These are phyloP conservation scores for Echinometra lucunter DNA, from an alignment of 53 echinoderm and acorn worm genomes.

Conservation along the genomic window DNA sequence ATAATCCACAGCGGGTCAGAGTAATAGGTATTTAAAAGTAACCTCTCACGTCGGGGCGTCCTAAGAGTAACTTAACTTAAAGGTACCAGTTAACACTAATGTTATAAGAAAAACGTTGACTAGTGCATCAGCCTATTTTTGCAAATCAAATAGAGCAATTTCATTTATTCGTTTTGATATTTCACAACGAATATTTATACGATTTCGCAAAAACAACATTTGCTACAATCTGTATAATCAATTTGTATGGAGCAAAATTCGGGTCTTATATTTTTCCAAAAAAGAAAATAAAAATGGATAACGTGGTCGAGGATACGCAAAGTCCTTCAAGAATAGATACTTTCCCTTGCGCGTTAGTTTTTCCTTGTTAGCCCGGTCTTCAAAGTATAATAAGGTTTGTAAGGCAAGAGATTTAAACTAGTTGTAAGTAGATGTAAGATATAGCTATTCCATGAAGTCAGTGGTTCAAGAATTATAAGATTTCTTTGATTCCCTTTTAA, in stretches of 20 bases:
- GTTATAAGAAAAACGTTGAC: not conserved
- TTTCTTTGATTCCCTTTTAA: not conserved
- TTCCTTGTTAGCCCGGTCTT: too few species aligned
- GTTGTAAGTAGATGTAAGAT: too few species aligned
- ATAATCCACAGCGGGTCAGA: not conserved
- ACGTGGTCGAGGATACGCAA: too few species aligned
- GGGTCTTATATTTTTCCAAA: too few species aligned
- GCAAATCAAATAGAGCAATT: not conserved
- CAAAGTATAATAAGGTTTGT: too few species aligned
- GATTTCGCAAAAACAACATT: too few species aligned
- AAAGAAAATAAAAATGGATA: too few species aligned
- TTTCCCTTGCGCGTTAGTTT: too few species aligned
- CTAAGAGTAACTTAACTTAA: not conserved
- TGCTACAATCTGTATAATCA: too few species aligned
- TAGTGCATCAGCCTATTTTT: not conserved
- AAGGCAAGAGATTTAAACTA: too few species aligned
- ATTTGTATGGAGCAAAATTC: too few species aligned
- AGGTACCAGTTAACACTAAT: not conserved
- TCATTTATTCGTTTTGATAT: not conserved
- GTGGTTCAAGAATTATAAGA: not conserved
- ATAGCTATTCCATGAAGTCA: not conserved
- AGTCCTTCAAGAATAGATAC: too few species aligned
- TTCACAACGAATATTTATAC: not conserved
- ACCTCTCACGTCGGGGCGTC: not conserved
- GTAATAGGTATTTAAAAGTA: not conserved